Evolutionary conservation across 2,113 vertebrate species (phyloP).

Genomic region (Vulpes ferrilata): DNA sequence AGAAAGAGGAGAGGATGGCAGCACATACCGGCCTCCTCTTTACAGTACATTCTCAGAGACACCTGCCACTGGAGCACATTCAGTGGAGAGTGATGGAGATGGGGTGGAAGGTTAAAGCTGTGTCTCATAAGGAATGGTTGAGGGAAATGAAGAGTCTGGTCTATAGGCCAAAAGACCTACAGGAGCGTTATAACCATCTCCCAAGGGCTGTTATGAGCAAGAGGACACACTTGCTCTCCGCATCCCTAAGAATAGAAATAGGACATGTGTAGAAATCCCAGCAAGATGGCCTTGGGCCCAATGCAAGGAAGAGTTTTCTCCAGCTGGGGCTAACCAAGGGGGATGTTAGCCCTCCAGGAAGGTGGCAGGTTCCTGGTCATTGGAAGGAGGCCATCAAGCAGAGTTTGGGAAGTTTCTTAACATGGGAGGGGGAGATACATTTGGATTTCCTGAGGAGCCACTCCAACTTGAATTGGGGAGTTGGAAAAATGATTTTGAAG

Average conservation of each 20-base stretch:
- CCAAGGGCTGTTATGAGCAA: neutral
- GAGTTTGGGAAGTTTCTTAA: neutral
- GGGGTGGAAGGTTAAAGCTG: neutral
- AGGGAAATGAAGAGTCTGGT: neutral
- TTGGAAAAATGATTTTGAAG: neutral
- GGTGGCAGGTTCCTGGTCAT: neutral
- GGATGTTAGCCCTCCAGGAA: neutral
- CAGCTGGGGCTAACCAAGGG: neutral
- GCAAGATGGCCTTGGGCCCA: neutral
- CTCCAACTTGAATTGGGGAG: neutral
- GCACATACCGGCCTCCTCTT: neutral
- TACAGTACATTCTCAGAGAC: neutral
- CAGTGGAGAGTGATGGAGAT: neutral
- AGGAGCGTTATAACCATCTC: neutral
- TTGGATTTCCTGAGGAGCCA: neutral
- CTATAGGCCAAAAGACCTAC: neutral
- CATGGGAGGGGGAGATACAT: neutral
- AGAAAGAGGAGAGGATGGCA: neutral
- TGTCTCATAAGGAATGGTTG: neutral
- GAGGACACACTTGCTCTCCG: neutral
- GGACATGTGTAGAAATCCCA: neutral
- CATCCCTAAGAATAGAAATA: neutral
- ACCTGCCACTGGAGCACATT: neutral
- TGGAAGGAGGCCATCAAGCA: neutral
- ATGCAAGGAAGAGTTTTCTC: neutral